Evolutionary conservation across 2,797 vertebrate species (phyloP), one percentile per base, ranked within the genome.

Genomic region (Melanotaenia nigrans): DNA sequence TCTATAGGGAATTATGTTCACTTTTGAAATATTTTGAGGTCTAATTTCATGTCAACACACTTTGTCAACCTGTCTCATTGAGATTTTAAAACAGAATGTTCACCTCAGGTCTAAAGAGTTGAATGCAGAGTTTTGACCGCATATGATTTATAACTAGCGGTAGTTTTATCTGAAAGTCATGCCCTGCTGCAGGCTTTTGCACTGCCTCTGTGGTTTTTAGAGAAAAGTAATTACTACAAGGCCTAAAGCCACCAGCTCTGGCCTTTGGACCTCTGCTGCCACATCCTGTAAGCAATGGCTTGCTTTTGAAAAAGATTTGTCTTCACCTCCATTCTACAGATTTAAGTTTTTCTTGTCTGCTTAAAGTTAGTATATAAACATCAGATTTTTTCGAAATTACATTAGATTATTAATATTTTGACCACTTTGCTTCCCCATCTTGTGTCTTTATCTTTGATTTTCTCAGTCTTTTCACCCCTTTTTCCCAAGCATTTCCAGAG

Each of bases 241-340:
- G 71, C 81, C 73, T 87, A 89, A 93, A 92, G 83, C 90, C 84
- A 75, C 78, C 79, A 32, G 63, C 56, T 74, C 58, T 68, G 69
- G 78, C 76, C 75, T 68, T 62, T 62, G 42, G 81, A 81, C 82
- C 63, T 68, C 47, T 32, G 59, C 68, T 62, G 68, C 85, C 87
- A 85, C 90, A 89, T 88, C 85, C 83, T 87, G 75, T 53, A 36
- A 71, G 63, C 61, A 35, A 22, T 16, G 53, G 47, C 66, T 64
- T 58, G 4, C 25, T 47, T 78, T 79, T 76, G 10, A 35, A 54
- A 78, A 80, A 70, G 38, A 36, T 63, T 14, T 49, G 3, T 35
- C 24, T 40, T 61, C n/a, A 33, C 28, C 35, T 65, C 53, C 12
- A 8, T 6, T 16, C 1, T 69, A 22, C 47, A 51, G 33, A 53